Conservation (phyloP, 1,140 invertebrate species). For the Octopus bimaculoides region DNA sequence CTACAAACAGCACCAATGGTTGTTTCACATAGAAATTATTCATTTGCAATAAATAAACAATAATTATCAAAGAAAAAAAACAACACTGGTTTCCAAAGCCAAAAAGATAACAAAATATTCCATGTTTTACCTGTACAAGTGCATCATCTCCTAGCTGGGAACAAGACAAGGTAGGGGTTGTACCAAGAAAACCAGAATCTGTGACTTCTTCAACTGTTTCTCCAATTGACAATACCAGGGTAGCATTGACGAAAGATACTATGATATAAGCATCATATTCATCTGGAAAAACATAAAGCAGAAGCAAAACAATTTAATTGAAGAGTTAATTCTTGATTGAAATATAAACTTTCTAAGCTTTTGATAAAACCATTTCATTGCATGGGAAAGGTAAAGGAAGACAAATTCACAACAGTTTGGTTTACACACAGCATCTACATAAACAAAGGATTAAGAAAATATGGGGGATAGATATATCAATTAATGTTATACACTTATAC, state of each 20-base stretch:
- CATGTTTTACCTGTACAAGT: slow-evolving; percentile 79
- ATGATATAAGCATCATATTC: slow-evolving; percentile 99
- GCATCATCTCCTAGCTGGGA: slow-evolving; percentile 96
- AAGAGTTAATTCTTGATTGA: neutral
- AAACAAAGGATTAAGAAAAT: too few relatives aligned
- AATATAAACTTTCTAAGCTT: neutral
- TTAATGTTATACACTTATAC: too few relatives aligned
- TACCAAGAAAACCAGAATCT: slow-evolving; percentile 98
- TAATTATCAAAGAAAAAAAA: too few relatives aligned
- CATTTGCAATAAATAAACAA: too few relatives aligned
- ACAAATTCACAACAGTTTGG: too few relatives aligned
- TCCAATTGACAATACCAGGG: slow-evolving; percentile 97
- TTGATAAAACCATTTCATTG: too few relatives aligned
- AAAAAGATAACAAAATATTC: neutral
- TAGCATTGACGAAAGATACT: slow-evolving; percentile 99
- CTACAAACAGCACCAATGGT: too few relatives aligned
- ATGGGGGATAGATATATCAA: too few relatives aligned
- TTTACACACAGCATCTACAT: too few relatives aligned
- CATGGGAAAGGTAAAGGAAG: too few relatives aligned
- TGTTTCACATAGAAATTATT: too few relatives aligned
- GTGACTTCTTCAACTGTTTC: slow-evolving; percentile 99
- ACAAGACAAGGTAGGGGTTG: slow-evolving; percentile 95
- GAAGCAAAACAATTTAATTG: slow-evolving; percentile 4
- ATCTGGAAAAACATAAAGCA: slow-evolving; percentile 69
- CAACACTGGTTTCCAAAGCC: neutral